phyloP scores from a whole-genome alignment of 2,888 invertebrate species.

The Conus canariensis region DNA sequence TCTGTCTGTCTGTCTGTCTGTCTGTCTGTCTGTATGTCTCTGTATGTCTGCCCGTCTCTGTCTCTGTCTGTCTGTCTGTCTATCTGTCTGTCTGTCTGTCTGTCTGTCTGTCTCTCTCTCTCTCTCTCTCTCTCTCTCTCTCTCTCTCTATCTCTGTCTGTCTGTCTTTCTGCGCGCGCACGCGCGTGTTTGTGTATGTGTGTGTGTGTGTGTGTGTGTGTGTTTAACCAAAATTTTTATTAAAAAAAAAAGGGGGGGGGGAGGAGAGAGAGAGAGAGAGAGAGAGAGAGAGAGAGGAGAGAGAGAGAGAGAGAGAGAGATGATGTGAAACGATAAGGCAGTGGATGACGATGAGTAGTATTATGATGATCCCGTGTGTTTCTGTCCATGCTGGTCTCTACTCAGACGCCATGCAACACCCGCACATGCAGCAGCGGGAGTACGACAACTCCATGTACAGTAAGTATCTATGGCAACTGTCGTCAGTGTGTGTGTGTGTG shows the following conservation, averaged over 20 bases:
- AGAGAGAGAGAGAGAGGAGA: background rate
- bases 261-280: background rate
- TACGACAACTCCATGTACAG: conserved; percentile 38
- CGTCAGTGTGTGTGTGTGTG: background rate
- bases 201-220: too few relatives aligned
- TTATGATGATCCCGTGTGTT: background rate
- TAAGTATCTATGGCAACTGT: background rate
- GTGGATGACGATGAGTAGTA: background rate
- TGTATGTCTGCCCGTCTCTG: too few relatives aligned
- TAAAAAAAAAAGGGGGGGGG: too few relatives aligned
- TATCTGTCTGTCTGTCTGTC: too few relatives aligned
- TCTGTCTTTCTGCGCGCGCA: too few relatives aligned
- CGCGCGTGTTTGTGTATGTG: too few relatives aligned
- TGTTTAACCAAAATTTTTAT: too few relatives aligned
- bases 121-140: too few relatives aligned
- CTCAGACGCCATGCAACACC: conserved; percentile 37
- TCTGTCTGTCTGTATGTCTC: too few relatives aligned
- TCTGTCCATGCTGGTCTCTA: background rate
- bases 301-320: background rate
- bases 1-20: conserved; percentile 4
- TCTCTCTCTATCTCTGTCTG: too few relatives aligned
- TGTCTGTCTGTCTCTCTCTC: too few relatives aligned
- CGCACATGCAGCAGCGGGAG: conserved; percentile 33
- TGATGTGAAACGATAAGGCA: background rate
- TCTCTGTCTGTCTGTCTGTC: too few relatives aligned